Conservation (phyloP, 2,888 invertebrate species). For the Tryphoninae sp. region DNA sequence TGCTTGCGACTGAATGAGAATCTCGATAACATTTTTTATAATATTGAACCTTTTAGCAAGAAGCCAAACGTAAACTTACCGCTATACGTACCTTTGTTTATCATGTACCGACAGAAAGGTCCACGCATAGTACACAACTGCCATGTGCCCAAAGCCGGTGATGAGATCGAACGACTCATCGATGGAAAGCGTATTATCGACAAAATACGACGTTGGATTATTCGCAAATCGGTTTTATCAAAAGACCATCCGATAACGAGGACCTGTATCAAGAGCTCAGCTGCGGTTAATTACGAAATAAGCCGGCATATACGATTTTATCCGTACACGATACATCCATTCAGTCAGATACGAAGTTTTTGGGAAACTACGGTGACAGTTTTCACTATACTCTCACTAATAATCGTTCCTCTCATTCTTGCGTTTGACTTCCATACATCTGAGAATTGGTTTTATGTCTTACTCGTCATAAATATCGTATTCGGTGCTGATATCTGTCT, state of each 20-base stretch:
- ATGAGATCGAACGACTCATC: constrained; percentile 63
- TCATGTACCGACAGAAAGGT: constrained; percentile 40
- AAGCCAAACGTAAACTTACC: background rate
- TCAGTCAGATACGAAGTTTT: constrained; percentile 77
- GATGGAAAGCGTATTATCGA: constrained; percentile 58
- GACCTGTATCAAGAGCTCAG: constrained; percentile 76
- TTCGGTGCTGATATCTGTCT: constrained; percentile 75
- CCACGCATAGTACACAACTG: constrained; percentile 70
- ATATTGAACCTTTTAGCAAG: background rate
- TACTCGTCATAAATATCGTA: constrained; percentile 70
- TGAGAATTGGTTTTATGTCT: constrained; percentile 63
- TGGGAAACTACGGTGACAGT: constrained; percentile 78
- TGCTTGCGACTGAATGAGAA: too few relatives aligned
- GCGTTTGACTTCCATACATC: constrained; percentile 72
- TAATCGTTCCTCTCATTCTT: constrained; percentile 75
- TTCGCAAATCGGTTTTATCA: constrained; percentile 68
- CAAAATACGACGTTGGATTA: constrained; percentile 68
- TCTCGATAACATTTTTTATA: background rate
- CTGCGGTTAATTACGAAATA: constrained; percentile 78
- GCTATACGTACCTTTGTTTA: background rate
- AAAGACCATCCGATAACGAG: constrained; percentile 70
- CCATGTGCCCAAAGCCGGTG: constrained; percentile 59
- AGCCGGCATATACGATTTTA: constrained; percentile 75
- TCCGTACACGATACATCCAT: constrained; percentile 80
- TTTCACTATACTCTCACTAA: constrained; percentile 71